Conservation (phyloP, 2,113 vertebrate species). For the Brachirus orientalis region DNA sequence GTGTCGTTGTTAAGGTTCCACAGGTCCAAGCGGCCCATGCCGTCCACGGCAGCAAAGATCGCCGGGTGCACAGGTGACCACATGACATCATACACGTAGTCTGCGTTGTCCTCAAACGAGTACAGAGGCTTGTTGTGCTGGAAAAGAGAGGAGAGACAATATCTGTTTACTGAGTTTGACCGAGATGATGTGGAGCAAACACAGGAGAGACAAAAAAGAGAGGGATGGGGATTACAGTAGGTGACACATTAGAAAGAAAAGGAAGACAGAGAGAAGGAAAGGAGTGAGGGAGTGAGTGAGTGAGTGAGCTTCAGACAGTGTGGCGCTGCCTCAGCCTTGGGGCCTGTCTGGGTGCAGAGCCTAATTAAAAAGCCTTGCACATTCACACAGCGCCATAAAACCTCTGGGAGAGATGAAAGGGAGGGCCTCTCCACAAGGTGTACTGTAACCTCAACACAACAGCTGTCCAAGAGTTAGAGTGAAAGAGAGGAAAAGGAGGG, state of each 20-base stretch:
- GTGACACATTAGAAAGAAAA: slow-evolving; percentile 58
- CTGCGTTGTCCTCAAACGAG: slow-evolving; percentile 98
- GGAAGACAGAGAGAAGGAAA: slow-evolving; percentile 23
- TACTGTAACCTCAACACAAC: slow-evolving; percentile 87
- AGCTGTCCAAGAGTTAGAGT: slow-evolving; percentile 80
- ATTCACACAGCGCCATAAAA: slow-evolving; percentile 94
- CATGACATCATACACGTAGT: slow-evolving; percentile 98
- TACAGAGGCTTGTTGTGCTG: slow-evolving; percentile 98
- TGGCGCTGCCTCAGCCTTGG: slow-evolving; percentile 95
- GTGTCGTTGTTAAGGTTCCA: slow-evolving; percentile 99
- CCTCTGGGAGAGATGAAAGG: slow-evolving; percentile 89
- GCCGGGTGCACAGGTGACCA: slow-evolving; percentile 96
- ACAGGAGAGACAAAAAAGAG: slow-evolving; percentile 23
- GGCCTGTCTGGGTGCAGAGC: slow-evolving; percentile 92
- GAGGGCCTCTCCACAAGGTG: slow-evolving; percentile 85
- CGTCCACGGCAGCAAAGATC: slow-evolving; percentile 94
- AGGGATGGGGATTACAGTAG: slow-evolving; percentile 47
- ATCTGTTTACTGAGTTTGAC: slow-evolving; percentile 10
- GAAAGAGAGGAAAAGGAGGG: slow-evolving; percentile 21
- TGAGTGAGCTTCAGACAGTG: slow-evolving; percentile 86
- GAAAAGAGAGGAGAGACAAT: slow-evolving; percentile 69
- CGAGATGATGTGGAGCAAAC: slow-evolving; percentile 33
- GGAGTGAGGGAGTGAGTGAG: slow-evolving; percentile 58
- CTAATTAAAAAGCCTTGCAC: slow-evolving; percentile 99
- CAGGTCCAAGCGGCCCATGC: slow-evolving; percentile 96